These are phyloP conservation scores for Chelonia mydas DNA, from an alignment of 2,797 vertebrate species.

Conservation along the genomic window DNA sequence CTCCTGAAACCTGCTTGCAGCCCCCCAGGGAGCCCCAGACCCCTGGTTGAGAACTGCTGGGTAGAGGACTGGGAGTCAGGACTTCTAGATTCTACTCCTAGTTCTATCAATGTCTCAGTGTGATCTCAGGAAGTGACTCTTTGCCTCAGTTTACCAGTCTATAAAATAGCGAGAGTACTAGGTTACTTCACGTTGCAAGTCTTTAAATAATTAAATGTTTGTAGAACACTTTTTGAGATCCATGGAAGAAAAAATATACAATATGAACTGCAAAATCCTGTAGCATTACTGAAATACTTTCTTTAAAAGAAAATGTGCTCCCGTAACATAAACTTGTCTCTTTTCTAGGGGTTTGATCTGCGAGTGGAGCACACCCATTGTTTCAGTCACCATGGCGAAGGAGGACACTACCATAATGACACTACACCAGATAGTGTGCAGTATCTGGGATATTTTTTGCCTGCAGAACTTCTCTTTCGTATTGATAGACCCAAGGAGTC, in stretches of 20 bases:
- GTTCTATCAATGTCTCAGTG: not conserved
- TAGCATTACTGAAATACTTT: rapidly evolving
- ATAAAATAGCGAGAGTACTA: not conserved
- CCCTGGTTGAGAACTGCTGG: no score
- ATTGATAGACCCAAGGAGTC: slow-evolving; percentile 92
- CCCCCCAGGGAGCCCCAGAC: no score
- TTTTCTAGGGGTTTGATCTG: slow-evolving; percentile 91
- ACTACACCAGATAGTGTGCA: slow-evolving; percentile 92
- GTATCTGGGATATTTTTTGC: slow-evolving; percentile 93
- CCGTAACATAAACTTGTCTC: not conserved
- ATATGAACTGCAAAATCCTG: rapidly evolving
- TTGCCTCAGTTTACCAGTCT: not conserved
- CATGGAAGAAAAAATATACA: rapidly evolving
- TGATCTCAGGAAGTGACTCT: not conserved
- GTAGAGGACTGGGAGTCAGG: not conserved
- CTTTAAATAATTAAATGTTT: not conserved
- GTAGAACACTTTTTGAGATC: rapidly evolving
- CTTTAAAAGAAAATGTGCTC: rapidly evolving
- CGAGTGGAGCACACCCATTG: slow-evolving; percentile 95
- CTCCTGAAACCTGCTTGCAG: no score
- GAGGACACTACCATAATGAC: slow-evolving; percentile 96
- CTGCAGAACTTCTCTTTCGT: slow-evolving; percentile 92
- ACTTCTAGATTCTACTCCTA: not conserved
- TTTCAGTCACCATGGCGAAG: slow-evolving; percentile 95
- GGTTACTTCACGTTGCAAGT: not conserved